Percentiles rank a stretch among this genome's conserved stretches.
These are phyloP conservation scores for Neoaliturus tenellus DNA, from an alignment of 2,888 invertebrate species.

Conservation along the genomic window DNA sequence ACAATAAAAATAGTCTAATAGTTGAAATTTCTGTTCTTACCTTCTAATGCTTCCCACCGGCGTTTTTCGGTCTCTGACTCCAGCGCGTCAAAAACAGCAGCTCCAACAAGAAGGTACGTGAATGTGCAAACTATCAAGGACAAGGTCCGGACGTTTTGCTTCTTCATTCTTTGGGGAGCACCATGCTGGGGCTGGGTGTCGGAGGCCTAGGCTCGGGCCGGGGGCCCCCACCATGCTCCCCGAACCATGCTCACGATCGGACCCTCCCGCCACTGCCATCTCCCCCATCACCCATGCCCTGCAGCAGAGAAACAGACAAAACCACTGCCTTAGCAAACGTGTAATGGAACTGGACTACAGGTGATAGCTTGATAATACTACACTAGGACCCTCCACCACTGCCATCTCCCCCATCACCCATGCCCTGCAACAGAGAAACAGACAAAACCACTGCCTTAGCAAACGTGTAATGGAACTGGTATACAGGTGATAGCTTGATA, in stretches of 20 bases:
- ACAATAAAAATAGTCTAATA: too few species aligned
- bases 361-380: too few species aligned
- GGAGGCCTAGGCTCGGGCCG: slow-evolving; percentile 62
- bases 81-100: slow-evolving; percentile 99
- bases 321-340: too few species aligned
- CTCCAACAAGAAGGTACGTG: slow-evolving; percentile 99
- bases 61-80: slow-evolving; percentile 97
- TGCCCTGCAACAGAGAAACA: slow-evolving; percentile 50
- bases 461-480: too few species aligned
- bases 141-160: slow-evolving; percentile 99
- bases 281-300: slow-evolving; percentile 64
- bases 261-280: slow-evolving; percentile 72
- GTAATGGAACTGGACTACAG: too few species aligned
- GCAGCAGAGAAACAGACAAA: slow-evolving; percentile 1
- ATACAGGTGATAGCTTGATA: too few species aligned
- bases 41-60: slow-evolving; percentile 92
- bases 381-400: slow-evolving; percentile 71
- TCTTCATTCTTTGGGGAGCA: slow-evolving; percentile 95
- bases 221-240: slow-evolving; percentile 63
- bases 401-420: slow-evolving; percentile 70
- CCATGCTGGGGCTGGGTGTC: slow-evolving; percentile 77
- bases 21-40: too few species aligned
- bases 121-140: slow-evolving; percentile 99
- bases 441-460: too few species aligned
- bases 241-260: slow-evolving; percentile 67